phyloP scores from a whole-genome alignment of 2,888 invertebrate species.

The Orthosia cruda region DNA sequence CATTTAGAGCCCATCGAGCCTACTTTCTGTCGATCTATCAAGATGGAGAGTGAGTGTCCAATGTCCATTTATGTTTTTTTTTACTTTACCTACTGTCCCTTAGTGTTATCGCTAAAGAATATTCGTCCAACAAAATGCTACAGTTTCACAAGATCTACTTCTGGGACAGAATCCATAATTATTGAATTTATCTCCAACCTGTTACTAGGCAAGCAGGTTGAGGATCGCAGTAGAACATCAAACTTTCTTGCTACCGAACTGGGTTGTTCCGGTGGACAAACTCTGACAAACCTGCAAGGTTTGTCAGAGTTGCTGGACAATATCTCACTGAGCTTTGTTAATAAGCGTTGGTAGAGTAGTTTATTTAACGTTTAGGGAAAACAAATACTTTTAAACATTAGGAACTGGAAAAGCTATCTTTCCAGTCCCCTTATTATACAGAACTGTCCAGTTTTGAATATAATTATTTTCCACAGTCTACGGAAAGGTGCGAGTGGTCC shows the following conservation, averaged over 20 bases:
- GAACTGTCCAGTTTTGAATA: background rate
- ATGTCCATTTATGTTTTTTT: background rate
- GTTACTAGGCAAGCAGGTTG: no score
- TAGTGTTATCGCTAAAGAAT: background rate
- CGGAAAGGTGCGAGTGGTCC: slow-evolving; percentile 94
- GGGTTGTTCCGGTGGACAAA: background rate
- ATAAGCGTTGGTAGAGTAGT: no score
- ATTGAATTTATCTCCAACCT: background rate
- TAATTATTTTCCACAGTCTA: slow-evolving; percentile 92
- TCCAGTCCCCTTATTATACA: no score
- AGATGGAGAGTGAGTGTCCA: slow-evolving; percentile 94
- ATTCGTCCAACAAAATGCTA: no score
- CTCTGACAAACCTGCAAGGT: no score
- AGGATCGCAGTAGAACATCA: background rate
- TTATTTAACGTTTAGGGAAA: no score
- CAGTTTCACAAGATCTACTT: background rate
- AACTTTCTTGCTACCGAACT: background rate
- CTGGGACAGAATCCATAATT: background rate
- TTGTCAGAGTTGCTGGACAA: no score
- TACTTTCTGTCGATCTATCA: slow-evolving; percentile 96
- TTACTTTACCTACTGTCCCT: background rate
- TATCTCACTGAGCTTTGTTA: no score
- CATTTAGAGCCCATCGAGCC: slow-evolving; percentile 93
- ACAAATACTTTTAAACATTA: no score
- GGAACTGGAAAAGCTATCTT: no score